Base-by-base conservation (phyloP, 2,797 vertebrate species). In the Loris lydekkerianus region DNA sequence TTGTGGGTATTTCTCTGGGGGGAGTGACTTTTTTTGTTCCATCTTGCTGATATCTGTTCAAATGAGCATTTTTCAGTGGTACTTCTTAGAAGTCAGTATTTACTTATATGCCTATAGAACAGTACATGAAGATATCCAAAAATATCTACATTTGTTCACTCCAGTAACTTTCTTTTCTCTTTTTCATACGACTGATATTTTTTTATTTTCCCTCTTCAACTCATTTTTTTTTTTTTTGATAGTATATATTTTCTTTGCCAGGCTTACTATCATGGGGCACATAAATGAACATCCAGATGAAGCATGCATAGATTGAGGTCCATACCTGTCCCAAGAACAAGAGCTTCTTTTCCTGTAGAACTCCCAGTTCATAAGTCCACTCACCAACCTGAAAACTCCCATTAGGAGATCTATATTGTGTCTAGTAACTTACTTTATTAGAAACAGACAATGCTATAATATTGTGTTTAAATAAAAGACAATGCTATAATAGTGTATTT, bases 261-360 rank as follows among this genome's bases (percentile, higher is more conserved):
- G 11, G 4, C 10, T 43, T 27, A 20, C 10, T 34, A 17, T 8
- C 6, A 2, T 69, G 49, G 43, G 1, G 53, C 14, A 6, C 31
- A 40, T 37, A 92, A 63, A 14, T 43, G 53, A 34, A 75, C 20
- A 49, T 17, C 7, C 7, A 49, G 43, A n/a, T 87, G 3, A 7
- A 20, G 18, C n/a, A 1, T 15, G 1, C 9, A 0, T 14, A 49
- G 3, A 13, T 13, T 29, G 4, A 29, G 23, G 15, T 29, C 21
- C 34, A 3, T 8, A 43, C 43, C 1, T 2, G 34, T 25, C 37
- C 2, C 15, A 61, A 37, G 31, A 21, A 6, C 6, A 83, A 15
- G 7, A 29, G 0, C 6, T 46, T 53, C 2, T 29, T 85, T 37
- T 31, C 18, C 9, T 5, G 2, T 11, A 3, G 34, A 63, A 29